A percentile compares a stretch with the other conserved stretches of the same genome.
phyloP scores from a whole-genome alignment of 2,113 vertebrate genomes.

The Tachuris rubrigastra region DNA sequence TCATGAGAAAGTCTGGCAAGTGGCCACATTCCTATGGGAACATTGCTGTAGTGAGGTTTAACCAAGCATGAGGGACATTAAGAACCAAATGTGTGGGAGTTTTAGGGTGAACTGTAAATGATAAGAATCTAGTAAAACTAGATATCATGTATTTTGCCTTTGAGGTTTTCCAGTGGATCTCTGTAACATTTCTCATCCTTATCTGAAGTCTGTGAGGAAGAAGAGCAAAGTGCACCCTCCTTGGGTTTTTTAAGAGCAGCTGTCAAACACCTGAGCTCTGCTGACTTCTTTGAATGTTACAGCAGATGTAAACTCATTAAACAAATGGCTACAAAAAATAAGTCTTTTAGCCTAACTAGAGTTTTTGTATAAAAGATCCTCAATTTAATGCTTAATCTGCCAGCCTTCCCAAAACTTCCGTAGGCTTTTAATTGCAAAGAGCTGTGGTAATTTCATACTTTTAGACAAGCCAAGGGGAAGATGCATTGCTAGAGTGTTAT shows the following conservation, averaged over 20 bases:
- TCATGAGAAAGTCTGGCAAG: constrained; percentile 78
- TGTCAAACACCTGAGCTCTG: constrained; percentile 12
- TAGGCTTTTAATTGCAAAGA: not conserved
- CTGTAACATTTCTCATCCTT: constrained; percentile 4
- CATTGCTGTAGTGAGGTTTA: constrained; percentile 66
- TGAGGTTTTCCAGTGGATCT: constrained; percentile 42
- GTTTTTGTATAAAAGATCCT: not conserved
- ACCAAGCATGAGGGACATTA: constrained; percentile 70
- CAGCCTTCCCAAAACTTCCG: not conserved
- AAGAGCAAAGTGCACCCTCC: not conserved
- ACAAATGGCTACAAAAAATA: constrained; percentile 31
- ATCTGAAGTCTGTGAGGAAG: not conserved
- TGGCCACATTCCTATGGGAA: constrained; percentile 84
- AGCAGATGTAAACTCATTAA: constrained; percentile 44
- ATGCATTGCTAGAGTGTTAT: not conserved
- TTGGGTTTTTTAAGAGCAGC: constrained; percentile 10
- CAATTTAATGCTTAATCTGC: not conserved
- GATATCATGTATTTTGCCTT: constrained; percentile 8
- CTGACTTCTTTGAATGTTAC: constrained; percentile 11
- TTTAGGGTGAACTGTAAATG: constrained; percentile 69
- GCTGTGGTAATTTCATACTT: not conserved
- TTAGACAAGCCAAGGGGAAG: not conserved
- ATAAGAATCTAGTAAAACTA: constrained; percentile 69
- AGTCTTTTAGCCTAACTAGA: not conserved
- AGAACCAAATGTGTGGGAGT: constrained; percentile 78